A percentile compares a stretch with the other conserved stretches of the same genome.
These are phyloP conservation scores for Hemichromis elongatus DNA, from an alignment of 2,113 vertebrate species.

Conservation along the genomic window DNA sequence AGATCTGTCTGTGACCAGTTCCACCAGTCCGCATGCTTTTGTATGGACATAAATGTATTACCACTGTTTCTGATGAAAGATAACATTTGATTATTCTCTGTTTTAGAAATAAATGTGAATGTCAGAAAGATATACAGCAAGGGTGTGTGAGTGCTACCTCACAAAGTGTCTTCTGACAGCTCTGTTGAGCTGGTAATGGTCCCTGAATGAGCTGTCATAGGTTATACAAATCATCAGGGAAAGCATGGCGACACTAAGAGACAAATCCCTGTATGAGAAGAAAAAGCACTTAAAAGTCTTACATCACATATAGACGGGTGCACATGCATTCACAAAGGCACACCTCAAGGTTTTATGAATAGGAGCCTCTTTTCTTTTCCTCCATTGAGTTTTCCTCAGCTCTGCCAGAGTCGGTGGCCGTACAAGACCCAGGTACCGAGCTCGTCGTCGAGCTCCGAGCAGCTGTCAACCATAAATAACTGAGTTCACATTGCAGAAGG, in stretches of 20 bases:
- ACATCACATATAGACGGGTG: background rate
- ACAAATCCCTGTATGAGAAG: constrained; percentile 61
- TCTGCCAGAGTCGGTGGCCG: constrained; percentile 58
- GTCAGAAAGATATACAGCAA: background rate
- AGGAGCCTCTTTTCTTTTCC: constrained; percentile 50
- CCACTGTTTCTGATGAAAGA: constrained; percentile 37
- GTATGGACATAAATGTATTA: constrained; percentile 39
- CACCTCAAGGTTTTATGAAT: constrained; percentile 67
- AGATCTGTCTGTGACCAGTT: constrained; percentile 63
- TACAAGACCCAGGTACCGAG: constrained; percentile 67
- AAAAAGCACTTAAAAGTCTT: background rate
- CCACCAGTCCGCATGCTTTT: constrained; percentile 70
- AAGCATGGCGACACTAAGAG: constrained; percentile 46
- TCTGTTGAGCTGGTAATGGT: constrained; percentile 62
- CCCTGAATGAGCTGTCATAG: constrained; percentile 33
- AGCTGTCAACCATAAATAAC: constrained; percentile 54
- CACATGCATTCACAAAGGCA: background rate
- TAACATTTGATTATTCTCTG: background rate
- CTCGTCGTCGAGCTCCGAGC: constrained; percentile 65
- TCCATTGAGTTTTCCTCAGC: constrained; percentile 50
- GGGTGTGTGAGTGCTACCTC: constrained; percentile 50
- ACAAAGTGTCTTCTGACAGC: constrained; percentile 64
- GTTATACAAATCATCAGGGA: constrained; percentile 63
- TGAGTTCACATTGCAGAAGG: background rate
- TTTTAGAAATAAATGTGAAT: background rate